These are phyloP conservation scores for Conger conger DNA, from an alignment of 2,113 vertebrate genomes.

Conservation along the genomic window DNA sequence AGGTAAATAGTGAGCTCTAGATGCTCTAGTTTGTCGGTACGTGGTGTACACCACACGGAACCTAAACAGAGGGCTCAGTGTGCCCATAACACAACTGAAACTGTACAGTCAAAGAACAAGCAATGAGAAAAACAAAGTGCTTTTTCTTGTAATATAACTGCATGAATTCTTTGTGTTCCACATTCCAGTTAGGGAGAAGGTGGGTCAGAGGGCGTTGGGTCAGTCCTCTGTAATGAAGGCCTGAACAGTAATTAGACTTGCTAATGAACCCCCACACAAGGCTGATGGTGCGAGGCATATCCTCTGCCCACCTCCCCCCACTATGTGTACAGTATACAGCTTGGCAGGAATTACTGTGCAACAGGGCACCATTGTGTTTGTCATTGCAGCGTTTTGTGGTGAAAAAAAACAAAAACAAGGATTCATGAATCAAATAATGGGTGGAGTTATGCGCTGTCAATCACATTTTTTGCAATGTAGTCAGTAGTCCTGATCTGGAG, in stretches of 20 bases:
- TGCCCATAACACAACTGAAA: neutral
- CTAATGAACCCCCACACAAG: slow-evolving; percentile 9
- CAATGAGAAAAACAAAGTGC: neutral
- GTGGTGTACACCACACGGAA: neutral
- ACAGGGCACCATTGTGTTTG: neutral
- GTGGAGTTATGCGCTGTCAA: neutral
- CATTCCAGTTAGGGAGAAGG: neutral
- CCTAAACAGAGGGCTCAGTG: neutral
- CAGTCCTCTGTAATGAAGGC: neutral
- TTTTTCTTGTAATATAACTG: neutral
- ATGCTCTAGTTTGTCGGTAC: neutral
- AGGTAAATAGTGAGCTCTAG: no score
- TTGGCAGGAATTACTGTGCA: neutral
- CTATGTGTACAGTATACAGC: neutral
- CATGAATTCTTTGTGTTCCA: neutral
- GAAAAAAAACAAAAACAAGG: neutral
- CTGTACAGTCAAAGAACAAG: neutral
- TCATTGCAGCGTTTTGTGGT: neutral
- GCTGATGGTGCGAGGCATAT: neutral
- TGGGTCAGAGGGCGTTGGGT: slow-evolving; percentile 16
- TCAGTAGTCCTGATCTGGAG: no score
- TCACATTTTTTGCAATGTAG: neutral
- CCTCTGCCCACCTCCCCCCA: neutral
- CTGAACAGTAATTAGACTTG: slow-evolving; percentile 6
- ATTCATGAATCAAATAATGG: neutral